A percentile compares a stretch with the other conserved stretches of the same genome.
phyloP scores from a whole-genome alignment of 2,797 vertebrate species.

The Dendrocincla tyrannina region DNA sequence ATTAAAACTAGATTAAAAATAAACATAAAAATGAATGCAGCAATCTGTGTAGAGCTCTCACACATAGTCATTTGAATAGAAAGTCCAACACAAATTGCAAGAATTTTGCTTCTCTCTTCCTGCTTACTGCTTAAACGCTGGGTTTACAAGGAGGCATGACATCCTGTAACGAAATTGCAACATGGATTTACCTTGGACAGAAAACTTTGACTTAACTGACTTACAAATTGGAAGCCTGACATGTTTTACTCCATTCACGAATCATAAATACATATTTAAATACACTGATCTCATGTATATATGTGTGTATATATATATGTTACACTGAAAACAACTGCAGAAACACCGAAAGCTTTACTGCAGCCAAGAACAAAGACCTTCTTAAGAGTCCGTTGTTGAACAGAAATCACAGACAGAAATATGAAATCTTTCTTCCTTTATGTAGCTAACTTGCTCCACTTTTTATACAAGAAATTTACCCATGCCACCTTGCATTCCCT shows the following conservation, averaged over 20 bases:
- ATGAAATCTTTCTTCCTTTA: not conserved
- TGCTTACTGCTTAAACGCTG: not conserved
- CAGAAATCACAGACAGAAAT: not conserved
- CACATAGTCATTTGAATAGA: not conserved
- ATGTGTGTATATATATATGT: rapidly evolving
- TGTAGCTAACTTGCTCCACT: not conserved
- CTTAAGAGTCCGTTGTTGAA: not conserved
- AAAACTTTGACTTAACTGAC: not conserved
- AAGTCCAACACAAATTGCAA: not conserved
- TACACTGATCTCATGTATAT: not conserved
- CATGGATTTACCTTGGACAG: not conserved
- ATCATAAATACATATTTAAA: not conserved
- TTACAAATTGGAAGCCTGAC: not conserved
- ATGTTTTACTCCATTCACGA: not conserved
- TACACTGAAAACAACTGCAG: not conserved
- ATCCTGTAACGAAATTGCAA: not conserved
- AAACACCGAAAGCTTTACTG: not conserved
- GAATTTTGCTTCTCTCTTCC: not conserved
- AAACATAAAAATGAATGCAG: slow-evolving; percentile 14
- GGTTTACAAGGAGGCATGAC: not conserved
- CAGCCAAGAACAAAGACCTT: not conserved
- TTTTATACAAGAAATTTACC: not conserved
- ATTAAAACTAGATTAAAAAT: slow-evolving; percentile 27
- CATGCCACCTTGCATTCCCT: not conserved
- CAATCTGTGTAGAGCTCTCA: slow-evolving; percentile 18